Base-by-base conservation (phyloP, 1,140 invertebrate genomes). In the Drosophila chauvacae region DNA sequence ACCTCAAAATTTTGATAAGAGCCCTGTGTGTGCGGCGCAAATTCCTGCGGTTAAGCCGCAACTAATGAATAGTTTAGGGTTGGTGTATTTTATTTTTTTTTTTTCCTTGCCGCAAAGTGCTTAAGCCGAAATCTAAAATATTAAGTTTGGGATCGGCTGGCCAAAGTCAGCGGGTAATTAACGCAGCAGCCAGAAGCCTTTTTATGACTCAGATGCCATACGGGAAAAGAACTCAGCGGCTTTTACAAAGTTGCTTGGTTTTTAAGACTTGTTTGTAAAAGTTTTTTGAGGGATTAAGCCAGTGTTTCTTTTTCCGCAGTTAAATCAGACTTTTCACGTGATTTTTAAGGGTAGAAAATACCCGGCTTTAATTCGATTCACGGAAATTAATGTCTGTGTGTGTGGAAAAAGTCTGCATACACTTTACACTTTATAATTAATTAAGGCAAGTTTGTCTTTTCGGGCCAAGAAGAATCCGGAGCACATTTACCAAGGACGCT, bases 1-100 rank as follows among this genome's bases (percentile, higher is more conserved):
- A 62, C n/a, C 74, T 62, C 53, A 53, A 77, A 81, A 60, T 77
- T 77, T 86, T 84, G 81, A 86, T 86, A 84, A 81, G 60, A 60
- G 47, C n/a, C 18, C 28, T 44, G 50, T 51, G 50, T 53, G 20
- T 37, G 23, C 23, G 48, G 47, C 78, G 20, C 64, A 86, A 69
- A 86, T 85, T 81, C 60, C 56, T 74, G 81, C 48, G 81, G 81
- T 81, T 73, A 28, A 26, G 44, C 48, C 61, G 26, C 64, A 44
- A 41, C 77, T 74, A 74, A 74, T 74, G 71, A 74, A 74, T 74
- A 74, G 71, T 74, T 63, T 59, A 28, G 48, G 20, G 0, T 5
- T 37, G 3, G 30, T 53, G 4, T 30, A 20, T 37, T 35, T 13
- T 42, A 23, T 41, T 56, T 37, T 48, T 41, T 13, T 26, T 28